Evolutionary conservation across 2,113 vertebrate genomes (phyloP).

Genomic region (Engystomops pustulosus): DNA sequence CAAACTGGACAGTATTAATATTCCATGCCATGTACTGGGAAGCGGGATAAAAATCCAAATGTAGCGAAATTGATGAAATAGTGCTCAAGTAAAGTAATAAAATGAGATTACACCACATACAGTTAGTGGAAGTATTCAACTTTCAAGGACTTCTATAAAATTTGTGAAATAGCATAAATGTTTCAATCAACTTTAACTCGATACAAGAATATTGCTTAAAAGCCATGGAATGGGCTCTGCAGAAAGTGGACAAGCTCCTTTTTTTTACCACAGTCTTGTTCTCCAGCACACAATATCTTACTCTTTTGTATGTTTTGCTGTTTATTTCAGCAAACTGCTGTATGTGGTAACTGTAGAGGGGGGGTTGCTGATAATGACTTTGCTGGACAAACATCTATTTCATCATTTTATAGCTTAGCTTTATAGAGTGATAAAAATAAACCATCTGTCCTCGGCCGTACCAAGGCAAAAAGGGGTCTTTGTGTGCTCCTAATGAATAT

Average conservation of each 20-base stretch:
- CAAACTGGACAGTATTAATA: too few species aligned
- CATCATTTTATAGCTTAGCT: conserved; percentile 56
- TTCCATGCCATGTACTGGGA: too few species aligned
- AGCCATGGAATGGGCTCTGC: neutral
- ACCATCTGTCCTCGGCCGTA: conserved; percentile 51
- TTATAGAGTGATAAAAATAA: conserved; percentile 59
- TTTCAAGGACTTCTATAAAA: neutral
- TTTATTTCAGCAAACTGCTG: neutral
- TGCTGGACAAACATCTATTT: conserved; percentile 52
- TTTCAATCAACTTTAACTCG: neutral
- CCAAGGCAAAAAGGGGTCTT: conserved; percentile 37
- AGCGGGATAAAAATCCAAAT: too few species aligned
- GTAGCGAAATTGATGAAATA: too few species aligned
- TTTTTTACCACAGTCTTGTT: neutral
- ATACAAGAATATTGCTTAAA: neutral
- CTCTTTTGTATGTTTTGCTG: neutral
- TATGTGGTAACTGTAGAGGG: neutral
- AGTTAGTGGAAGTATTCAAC: too few species aligned
- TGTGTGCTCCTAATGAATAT: conserved; percentile 38
- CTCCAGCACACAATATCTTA: neutral
- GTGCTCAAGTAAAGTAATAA: too few species aligned
- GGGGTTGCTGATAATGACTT: conserved; percentile 46
- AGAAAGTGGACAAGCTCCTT: neutral
- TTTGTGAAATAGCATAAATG: neutral
- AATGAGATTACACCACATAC: neutral